Percentiles rank a stretch among this genome's conserved stretches.
Conservation (phyloP, 2,888 invertebrate species). For the Mellilla xanthometata region DNA sequence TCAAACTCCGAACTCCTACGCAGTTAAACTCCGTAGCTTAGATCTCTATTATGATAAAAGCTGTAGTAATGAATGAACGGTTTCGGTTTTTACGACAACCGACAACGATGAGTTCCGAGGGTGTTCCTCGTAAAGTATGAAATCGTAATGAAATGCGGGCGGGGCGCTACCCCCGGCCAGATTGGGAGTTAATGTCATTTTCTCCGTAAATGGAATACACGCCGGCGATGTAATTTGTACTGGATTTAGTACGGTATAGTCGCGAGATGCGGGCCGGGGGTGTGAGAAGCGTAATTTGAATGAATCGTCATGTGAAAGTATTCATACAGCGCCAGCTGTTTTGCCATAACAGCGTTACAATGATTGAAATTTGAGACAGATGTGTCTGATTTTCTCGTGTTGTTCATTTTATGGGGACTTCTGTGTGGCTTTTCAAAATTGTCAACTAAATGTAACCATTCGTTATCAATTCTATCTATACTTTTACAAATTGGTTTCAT, state of each 20-base stretch:
- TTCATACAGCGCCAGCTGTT: slow-evolving; percentile 8
- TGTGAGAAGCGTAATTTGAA: slow-evolving; percentile 13
- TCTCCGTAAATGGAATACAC: slow-evolving; percentile 39
- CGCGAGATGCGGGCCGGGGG: slow-evolving; percentile 11
- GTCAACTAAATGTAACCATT: no score
- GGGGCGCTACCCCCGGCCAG: slow-evolving; percentile 21
- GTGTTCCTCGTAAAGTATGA: slow-evolving; percentile 37
- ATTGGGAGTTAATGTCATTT: slow-evolving; percentile 48
- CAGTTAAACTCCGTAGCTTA: neutral
- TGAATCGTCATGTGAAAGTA: slow-evolving; percentile 18
- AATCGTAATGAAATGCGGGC: slow-evolving; percentile 39
- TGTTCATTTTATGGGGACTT: no score
- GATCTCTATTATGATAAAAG: slow-evolving; percentile 1
- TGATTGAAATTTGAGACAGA: slow-evolving; percentile 1
- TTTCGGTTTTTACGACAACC: slow-evolving; percentile 20
- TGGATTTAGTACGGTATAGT: slow-evolving; percentile 27
- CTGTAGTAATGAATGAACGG: slow-evolving; percentile 11
- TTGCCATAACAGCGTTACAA: neutral
- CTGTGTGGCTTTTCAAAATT: no score
- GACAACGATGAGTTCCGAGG: slow-evolving; percentile 25
- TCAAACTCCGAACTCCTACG: slow-evolving; percentile 1
- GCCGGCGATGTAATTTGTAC: slow-evolving; percentile 37
- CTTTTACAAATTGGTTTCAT: no score
- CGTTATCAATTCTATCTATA: no score
- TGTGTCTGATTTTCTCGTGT: neutral